Percentiles rank a stretch among this genome's conserved stretches.
Evolutionary conservation across 2,888 invertebrate genomes (phyloP).

Genomic region (Morpho helenor): DNA sequence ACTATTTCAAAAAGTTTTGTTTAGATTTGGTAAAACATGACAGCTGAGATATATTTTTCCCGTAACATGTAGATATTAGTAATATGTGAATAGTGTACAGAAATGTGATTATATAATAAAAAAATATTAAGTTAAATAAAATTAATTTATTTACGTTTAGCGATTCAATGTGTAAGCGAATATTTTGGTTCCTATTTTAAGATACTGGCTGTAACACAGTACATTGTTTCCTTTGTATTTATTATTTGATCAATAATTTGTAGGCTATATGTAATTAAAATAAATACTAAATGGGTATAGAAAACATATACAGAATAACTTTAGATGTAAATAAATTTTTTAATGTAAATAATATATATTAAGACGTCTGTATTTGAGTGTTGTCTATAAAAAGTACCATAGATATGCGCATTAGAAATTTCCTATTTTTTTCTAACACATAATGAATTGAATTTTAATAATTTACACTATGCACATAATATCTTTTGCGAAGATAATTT

Average conservation of each 20-base stretch:
- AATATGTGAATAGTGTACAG: conserved; percentile 58
- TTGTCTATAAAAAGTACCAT: conserved; percentile 13
- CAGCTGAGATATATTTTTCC: neutral
- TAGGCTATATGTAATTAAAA: conserved; percentile 8
- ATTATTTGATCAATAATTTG: conserved; percentile 35
- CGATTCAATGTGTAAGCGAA: conserved; percentile 16
- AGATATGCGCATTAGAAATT: conserved; percentile 9
- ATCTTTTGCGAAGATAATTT: too few relatives aligned
- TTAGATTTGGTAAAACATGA: too few relatives aligned
- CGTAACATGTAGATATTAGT: neutral
- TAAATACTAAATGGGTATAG: too few relatives aligned
- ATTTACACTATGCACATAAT: too few relatives aligned
- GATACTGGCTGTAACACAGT: conserved; percentile 51
- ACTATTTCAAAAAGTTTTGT: too few relatives aligned
- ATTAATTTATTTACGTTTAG: conserved; percentile 61
- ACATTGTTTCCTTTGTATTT: conserved; percentile 58
- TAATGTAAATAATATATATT: conserved; percentile 7
- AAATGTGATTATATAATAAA: conserved; percentile 52
- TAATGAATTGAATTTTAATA: too few relatives aligned
- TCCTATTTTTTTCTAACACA: too few relatives aligned
- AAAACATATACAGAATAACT: conserved; percentile 15
- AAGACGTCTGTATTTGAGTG: conserved; percentile 1
- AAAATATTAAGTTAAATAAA: conserved; percentile 48
- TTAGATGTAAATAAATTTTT: conserved; percentile 21
- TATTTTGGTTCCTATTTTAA: conserved; percentile 75